Conservation (phyloP, 2,113 vertebrate species). For the Hoplias malabaricus region DNA sequence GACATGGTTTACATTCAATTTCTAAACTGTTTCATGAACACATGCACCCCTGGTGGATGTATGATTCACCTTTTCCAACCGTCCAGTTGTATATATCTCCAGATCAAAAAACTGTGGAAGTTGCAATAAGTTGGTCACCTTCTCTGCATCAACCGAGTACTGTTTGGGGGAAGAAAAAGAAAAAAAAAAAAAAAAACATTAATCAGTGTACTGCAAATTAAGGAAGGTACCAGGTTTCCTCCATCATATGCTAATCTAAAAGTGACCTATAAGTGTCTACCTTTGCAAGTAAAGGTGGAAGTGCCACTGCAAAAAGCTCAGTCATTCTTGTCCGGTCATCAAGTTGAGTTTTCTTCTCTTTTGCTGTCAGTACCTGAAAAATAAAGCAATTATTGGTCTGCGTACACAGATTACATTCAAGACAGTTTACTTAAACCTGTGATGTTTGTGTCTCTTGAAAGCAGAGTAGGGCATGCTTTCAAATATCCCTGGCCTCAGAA, state of each 20-base stretch:
- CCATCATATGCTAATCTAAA: background rate
- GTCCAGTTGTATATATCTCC: conserved; percentile 97
- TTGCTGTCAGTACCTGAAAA: conserved; percentile 92
- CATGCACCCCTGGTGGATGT: background rate
- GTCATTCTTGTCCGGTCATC: conserved; percentile 97
- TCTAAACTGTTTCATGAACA: background rate
- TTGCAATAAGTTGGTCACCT: conserved; percentile 95
- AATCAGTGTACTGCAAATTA: background rate
- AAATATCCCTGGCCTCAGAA: too few relatives aligned
- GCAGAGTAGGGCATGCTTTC: too few relatives aligned
- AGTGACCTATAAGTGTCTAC: conserved; percentile 58
- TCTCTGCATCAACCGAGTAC: conserved; percentile 96
- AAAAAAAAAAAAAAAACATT: background rate
- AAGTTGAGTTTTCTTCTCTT: conserved; percentile 96
- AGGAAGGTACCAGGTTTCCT: background rate
- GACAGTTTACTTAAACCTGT: background rate
- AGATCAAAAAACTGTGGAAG: conserved; percentile 96
- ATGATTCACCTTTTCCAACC: conserved; percentile 90
- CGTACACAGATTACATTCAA: background rate
- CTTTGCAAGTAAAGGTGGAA: conserved; percentile 96
- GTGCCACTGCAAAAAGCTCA: conserved; percentile 91
- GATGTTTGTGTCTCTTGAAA: background rate
- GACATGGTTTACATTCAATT: background rate
- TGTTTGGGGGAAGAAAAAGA: conserved; percentile 54
- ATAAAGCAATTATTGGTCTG: conserved; percentile 1